Conservation (phyloP, 2,113 vertebrate species). For the Scomber colias region DNA sequence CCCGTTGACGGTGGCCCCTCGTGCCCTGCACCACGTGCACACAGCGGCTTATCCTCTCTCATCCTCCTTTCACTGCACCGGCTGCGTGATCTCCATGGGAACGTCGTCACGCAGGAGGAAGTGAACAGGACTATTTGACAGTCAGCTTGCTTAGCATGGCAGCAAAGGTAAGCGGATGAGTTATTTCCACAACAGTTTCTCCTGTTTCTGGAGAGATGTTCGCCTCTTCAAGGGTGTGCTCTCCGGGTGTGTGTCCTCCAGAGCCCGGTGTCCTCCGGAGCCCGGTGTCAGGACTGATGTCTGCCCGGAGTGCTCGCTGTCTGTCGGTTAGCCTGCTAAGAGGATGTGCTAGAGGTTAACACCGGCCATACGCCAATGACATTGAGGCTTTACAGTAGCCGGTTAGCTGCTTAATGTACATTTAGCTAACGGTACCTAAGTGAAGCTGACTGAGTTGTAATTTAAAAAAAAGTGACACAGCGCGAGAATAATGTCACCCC, state of each 20-base stretch:
- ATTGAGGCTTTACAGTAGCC: constrained; percentile 55
- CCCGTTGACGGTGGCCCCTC: constrained; percentile 35
- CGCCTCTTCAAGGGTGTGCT: constrained; percentile 2
- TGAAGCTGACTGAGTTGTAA: background rate
- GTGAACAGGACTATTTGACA: constrained; percentile 50
- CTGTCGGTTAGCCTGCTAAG: constrained; percentile 59
- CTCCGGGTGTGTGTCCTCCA: background rate
- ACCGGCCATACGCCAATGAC: constrained; percentile 56
- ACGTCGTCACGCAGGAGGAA: constrained; percentile 74
- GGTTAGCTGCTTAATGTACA: constrained; percentile 23
- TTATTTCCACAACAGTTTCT: background rate
- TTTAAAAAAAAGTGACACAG: background rate
- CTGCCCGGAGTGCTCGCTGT: constrained; percentile 29
- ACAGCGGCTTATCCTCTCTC: constrained; percentile 48
- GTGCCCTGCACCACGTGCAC: constrained; percentile 40
- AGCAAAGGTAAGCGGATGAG: constrained; percentile 83
- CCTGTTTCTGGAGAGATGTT: background rate
- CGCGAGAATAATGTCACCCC: background rate
- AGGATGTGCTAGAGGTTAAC: constrained; percentile 67
- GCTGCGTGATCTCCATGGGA: constrained; percentile 75
- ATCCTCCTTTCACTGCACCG: constrained; percentile 42
- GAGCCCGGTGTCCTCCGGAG: background rate
- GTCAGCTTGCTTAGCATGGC: constrained; percentile 82
- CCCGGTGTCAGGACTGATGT: background rate
- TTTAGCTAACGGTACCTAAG: background rate